Base-by-base conservation (phyloP, 2,888 invertebrate genomes). In the Prosapia bicincta region DNA sequence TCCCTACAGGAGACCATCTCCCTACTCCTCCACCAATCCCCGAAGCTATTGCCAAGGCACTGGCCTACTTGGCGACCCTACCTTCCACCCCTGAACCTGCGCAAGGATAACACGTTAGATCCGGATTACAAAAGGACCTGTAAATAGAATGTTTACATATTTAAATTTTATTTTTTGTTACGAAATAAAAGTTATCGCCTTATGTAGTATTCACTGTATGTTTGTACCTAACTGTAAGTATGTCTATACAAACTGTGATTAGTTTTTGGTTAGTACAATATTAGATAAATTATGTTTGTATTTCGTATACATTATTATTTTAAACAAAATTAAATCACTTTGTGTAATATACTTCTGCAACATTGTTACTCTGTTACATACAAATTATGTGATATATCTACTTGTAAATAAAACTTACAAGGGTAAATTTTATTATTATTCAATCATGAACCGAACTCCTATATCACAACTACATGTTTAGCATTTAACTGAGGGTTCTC, bases 21-120 rank as follows among this genome's bases (percentile, higher is more conserved):
- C 94, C 94, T 15, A 93, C 93, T 13, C 91, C 94, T 5, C 93
- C 93, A n/a, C 93, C 93, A 24, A 91, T 93, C 79, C 93, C 93
- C 10, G 87, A 89, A 72, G 92, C 90, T 80, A 93, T 93, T 79
- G 90, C 90, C 82, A 89, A 88, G 79, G 89, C 91, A 69, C 84
- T 92, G 79, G 91, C 90, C 24, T 90, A 88, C 84, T 86, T 91
- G 77, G 90, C 90, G 7, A 89, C 90, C 3, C 86, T 90, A 78
- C 91, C 91, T 0, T 68, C 75, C 23, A 71, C 75, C 23, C 71
- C 76, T 6, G 54, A 68, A 25, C 25, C 65, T n/a, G 72, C 66
- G 20, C 32, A 66, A 0, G 69, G 74, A 1, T 74, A 26, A 26
- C n/a, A 3, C 20, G 1, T 54, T 20, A n/a, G n/a, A n/a, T n/a